Base-by-base conservation (phyloP, 2,797 vertebrate species). In the Meriones psammophilus region DNA sequence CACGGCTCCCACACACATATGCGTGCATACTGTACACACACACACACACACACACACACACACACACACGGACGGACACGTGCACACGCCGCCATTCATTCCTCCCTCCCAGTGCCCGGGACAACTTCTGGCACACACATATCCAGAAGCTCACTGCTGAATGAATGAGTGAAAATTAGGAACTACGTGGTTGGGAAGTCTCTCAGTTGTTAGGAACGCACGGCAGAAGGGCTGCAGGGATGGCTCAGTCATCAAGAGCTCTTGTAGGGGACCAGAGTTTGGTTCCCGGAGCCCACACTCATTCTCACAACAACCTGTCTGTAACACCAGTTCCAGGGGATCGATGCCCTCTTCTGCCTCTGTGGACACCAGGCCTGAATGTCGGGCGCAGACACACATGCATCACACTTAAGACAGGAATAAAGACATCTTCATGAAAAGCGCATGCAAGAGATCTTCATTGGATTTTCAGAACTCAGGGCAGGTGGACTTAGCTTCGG, bases 111-210 rank as follows among this genome's bases (percentile, higher is more conserved):
- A 46, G 1, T n/a, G 24, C 58, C 36, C 42, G 76, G 62, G 76
- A 84, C 14, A 80, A 79, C 46, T 33, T 62, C 85, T 92, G 74
- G 62, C 42, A 86, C 15, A 71, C 81, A 85, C 20, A 15, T 20
- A 88, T 36, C 90, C 39, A 80, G 26, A 69, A 66, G 76, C 73
- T 33, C 92, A 78, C 8, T 91, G 64, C 7, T 86, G 17, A 94
- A 54, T 58, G 54, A 92, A 68, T 73, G 36, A 96, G 46, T 62
- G 54, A 88, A 69, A 80, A 81, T 20, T 18, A 94, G 24, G 18
- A 10, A 30, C 58, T 2, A 20, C 4, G 20, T 36, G 68, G 28
- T 66, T 56, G 83, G 24, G 71, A 92, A 89, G 39, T 86, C 77
- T 68, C 56, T 64, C 76, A 12, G 20, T 9, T 79, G 36, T 90